A percentile compares a stretch with the other conserved stretches of the same genome.
Evolutionary conservation across 1,140 invertebrate genomes (phyloP).

Genomic region (Phthorimaea operculella): DNA sequence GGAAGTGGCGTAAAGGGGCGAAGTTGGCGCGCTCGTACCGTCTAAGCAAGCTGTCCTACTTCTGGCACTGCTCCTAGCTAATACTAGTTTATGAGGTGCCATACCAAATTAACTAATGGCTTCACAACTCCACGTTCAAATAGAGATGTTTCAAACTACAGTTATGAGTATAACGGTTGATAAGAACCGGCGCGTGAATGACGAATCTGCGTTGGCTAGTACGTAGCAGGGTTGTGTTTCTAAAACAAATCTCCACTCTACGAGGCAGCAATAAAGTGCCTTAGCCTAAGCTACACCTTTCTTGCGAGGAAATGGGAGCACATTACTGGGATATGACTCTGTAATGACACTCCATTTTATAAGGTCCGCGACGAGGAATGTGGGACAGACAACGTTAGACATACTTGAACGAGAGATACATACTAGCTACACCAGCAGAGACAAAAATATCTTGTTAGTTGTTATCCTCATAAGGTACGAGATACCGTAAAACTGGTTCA

Average conservation of each 20-base stretch:
- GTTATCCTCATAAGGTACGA: no score
- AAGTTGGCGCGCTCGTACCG: no score
- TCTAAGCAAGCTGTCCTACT: not conserved
- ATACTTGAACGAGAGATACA: not conserved
- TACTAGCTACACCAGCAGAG: not conserved
- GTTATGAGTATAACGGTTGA: no score
- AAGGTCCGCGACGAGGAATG: not conserved
- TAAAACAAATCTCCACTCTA: no score
- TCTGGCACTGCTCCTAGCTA: not conserved
- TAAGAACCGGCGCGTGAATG: no score
- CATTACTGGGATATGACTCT: not conserved
- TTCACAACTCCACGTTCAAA: not conserved
- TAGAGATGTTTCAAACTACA: no score
- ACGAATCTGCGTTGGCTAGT: no score
- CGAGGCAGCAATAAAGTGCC: no score
- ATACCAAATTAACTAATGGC: not conserved
- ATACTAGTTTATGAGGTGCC: not conserved
- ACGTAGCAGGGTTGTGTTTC: no score
- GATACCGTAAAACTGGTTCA: no score
- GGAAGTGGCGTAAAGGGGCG: no score
- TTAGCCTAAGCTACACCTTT: not conserved
- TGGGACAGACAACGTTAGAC: not conserved
- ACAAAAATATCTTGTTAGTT: no score
- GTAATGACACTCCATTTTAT: not conserved
- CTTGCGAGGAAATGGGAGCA: not conserved